Conservation (phyloP, 1,140 invertebrate species). For the Wiebesia pumilae region DNA sequence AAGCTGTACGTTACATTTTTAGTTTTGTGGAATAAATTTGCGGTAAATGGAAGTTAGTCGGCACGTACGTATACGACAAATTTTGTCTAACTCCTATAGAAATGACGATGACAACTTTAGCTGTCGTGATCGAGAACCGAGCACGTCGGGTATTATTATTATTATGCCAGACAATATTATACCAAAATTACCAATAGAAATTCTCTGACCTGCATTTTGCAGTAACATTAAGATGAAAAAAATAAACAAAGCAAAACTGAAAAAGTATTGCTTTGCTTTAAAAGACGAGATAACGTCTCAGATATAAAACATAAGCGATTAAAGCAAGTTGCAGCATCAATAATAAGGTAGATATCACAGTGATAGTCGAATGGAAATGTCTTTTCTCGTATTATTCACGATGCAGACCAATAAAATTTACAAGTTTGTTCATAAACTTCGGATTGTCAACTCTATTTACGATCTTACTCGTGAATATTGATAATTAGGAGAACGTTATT, state of each 20-base stretch:
- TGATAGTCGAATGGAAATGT: not conserved
- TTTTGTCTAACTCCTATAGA: not conserved
- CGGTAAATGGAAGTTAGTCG: not conserved
- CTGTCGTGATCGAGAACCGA: not conserved
- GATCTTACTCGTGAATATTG: not conserved
- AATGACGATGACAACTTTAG: constrained; percentile 20
- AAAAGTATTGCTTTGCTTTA: not conserved
- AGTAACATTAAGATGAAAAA: not conserved
- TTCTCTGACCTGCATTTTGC: not conserved
- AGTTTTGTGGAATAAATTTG: not conserved
- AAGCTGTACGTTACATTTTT: not conserved
- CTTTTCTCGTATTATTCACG: not conserved
- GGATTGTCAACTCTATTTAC: not conserved
- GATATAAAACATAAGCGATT: not conserved
- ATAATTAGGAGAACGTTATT: not conserved
- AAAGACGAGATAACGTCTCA: not conserved
- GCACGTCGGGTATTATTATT: not conserved
- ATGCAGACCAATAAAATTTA: not conserved
- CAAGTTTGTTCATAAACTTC: not conserved
- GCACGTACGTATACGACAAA: not conserved
- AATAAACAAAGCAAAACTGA: too few species aligned
- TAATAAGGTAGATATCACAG: not conserved
- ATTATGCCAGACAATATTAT: not conserved
- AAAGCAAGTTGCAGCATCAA: not conserved
- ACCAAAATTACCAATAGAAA: not conserved